Evolutionary conservation across 2,888 invertebrate species (phyloP).

Genomic region (Ormyrus thymus): DNA sequence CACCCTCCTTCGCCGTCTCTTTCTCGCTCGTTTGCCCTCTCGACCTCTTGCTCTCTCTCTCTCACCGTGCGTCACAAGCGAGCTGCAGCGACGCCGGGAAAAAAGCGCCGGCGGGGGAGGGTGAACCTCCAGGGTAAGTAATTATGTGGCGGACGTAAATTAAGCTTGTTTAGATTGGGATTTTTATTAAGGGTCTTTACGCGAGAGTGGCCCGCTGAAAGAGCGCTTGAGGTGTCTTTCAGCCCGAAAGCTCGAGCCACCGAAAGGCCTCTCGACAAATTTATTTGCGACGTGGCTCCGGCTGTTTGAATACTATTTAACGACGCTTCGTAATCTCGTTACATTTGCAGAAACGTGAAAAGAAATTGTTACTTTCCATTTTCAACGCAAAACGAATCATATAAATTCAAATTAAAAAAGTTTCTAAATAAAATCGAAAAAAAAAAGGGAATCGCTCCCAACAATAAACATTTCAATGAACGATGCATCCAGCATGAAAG

Average conservation of each 20-base stretch:
- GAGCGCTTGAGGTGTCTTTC: slow-evolving; percentile 66
- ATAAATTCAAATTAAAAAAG: too few relatives aligned
- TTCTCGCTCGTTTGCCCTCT: slow-evolving; percentile 52
- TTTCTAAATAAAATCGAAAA: too few relatives aligned
- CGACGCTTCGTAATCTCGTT: neutral
- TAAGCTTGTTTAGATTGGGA: slow-evolving; percentile 75
- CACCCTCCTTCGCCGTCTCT: slow-evolving; percentile 36
- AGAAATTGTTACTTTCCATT: too few relatives aligned
- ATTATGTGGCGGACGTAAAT: slow-evolving; percentile 76
- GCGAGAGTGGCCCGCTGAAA: slow-evolving; percentile 69
- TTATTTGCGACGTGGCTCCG: slow-evolving; percentile 15
- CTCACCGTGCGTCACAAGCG: slow-evolving; percentile 46
- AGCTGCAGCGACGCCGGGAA: slow-evolving; percentile 14
- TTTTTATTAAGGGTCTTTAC: slow-evolving; percentile 74
- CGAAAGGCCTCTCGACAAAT: slow-evolving; percentile 37
- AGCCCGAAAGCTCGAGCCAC: slow-evolving; percentile 22
- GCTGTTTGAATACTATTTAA: neutral
- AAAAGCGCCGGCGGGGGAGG: slow-evolving; percentile 45
- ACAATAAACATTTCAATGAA: slow-evolving; percentile 37
- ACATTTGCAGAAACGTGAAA: too few relatives aligned
- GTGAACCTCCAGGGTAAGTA: slow-evolving; percentile 71
- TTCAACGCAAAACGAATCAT: too few relatives aligned
- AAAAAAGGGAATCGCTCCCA: neutral
- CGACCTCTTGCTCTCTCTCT: slow-evolving; percentile 54
- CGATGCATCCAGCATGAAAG: neutral